Percentiles rank a stretch among this genome's conserved stretches.
Evolutionary conservation across 2,888 invertebrate genomes (phyloP).

Genomic region (Dinocampus coccinellae): DNA sequence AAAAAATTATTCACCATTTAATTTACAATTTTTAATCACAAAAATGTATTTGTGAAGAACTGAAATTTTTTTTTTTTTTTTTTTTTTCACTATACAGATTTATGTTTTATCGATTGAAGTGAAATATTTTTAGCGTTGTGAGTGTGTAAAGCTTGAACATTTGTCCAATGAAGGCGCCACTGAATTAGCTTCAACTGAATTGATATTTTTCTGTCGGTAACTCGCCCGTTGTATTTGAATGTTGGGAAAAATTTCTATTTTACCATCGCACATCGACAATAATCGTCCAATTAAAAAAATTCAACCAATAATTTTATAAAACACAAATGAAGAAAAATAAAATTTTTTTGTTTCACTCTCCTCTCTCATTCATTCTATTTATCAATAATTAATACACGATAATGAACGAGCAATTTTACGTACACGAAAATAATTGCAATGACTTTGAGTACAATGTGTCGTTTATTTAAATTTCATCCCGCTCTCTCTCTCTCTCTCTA

Average conservation of each 20-base stretch:
- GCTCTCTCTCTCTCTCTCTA: background rate
- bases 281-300: background rate
- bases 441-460: conserved; percentile 23
- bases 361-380: too few relatives aligned
- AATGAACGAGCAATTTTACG: too few relatives aligned
- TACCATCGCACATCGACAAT: background rate
- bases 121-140: too few relatives aligned
- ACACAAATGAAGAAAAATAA: too few relatives aligned
- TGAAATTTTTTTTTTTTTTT: background rate
- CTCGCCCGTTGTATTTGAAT: too few relatives aligned
- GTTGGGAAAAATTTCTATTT: background rate
- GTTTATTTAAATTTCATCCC: conserved; percentile 19
- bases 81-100: background rate
- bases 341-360: too few relatives aligned
- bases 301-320: background rate
- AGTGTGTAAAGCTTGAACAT: background rate
- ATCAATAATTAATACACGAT: too few relatives aligned
- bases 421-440: conserved; percentile 23
- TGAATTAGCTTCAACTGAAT: background rate
- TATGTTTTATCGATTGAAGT: background rate
- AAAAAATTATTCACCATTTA: too few relatives aligned
- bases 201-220: background rate
- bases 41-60: too few relatives aligned
- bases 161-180: background rate
- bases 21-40: too few relatives aligned